These are phyloP conservation scores for Oxyruncus cristatus DNA, from an alignment of 2,113 vertebrate species.

Conservation along the genomic window DNA sequence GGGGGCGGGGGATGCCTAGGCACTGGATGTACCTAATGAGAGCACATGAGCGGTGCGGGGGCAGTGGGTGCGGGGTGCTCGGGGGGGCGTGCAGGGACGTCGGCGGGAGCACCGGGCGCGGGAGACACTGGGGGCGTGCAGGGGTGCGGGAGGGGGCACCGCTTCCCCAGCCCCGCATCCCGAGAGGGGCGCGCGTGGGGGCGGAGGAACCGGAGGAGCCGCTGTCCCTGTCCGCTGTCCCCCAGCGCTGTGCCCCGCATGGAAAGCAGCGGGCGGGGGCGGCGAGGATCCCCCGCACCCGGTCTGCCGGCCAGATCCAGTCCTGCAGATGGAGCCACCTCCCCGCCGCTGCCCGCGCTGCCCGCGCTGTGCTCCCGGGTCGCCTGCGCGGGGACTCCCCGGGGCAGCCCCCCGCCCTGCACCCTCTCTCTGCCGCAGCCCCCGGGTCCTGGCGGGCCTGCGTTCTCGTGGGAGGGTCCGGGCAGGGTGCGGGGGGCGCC, in stretches of 20 bases:
- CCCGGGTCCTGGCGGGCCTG: not conserved
- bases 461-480: not conserved
- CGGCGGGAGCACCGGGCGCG: not conserved
- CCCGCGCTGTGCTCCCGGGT: not conserved
- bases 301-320: not conserved
- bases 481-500: not conserved
- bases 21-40: not conserved
- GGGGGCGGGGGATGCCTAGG: not conserved
- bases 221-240: not conserved
- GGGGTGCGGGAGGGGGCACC: not conserved
- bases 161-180: not conserved
- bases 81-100: not conserved
- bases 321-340: conserved; percentile 61
- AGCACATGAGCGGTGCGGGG: not conserved
- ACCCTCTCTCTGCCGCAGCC: not conserved
- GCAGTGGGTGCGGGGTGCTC: too few relatives aligned
- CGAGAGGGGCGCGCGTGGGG: not conserved
- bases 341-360: not conserved
- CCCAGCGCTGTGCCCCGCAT: not conserved
- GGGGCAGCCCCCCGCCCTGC: not conserved
- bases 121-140: not conserved
- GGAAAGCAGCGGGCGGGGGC: not conserved
- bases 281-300: not conserved
- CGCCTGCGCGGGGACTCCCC: not conserved
- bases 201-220: not conserved